Conservation (phyloP, 2,797 vertebrate species). For the Channallabes apus region DNA sequence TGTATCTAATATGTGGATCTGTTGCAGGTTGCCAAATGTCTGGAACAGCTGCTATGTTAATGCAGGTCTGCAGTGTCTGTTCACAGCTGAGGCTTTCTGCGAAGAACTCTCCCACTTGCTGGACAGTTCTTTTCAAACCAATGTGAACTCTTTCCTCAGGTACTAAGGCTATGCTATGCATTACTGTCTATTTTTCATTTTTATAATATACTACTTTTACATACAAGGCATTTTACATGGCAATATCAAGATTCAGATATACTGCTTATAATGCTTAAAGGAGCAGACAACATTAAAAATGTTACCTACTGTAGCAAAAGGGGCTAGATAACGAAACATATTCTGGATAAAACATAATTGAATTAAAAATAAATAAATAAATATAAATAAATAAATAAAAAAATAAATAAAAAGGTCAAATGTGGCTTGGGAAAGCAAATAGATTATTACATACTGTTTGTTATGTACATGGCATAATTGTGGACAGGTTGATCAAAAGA, state of each 20-base stretch:
- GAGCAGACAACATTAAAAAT: not conserved
- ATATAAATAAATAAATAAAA: too few species aligned
- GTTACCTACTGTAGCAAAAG: not conserved
- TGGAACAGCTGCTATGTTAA: slow-evolving; percentile 8
- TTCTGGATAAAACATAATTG: too few species aligned
- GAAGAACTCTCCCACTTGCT: not conserved
- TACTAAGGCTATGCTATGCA: not conserved
- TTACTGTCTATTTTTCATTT: not conserved
- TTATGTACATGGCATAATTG: too few species aligned
- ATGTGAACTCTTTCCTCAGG: not conserved
- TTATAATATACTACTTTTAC: not conserved
- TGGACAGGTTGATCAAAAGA: too few species aligned
- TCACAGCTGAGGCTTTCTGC: not conserved
- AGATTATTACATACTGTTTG: too few species aligned
- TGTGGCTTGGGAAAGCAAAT: too few species aligned
- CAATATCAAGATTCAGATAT: not conserved
- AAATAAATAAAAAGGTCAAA: too few species aligned
- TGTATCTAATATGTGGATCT: not conserved
- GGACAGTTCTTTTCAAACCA: not conserved
- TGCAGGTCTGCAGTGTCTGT: slow-evolving; percentile 7
- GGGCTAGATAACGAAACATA: not conserved
- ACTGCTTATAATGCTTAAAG: not conserved
- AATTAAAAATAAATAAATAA: too few species aligned
- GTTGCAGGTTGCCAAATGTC: slow-evolving; percentile 1
- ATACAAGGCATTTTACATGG: not conserved